phyloP scores from a whole-genome alignment of 2,113 vertebrate species.

The Heterochromis multidens region DNA sequence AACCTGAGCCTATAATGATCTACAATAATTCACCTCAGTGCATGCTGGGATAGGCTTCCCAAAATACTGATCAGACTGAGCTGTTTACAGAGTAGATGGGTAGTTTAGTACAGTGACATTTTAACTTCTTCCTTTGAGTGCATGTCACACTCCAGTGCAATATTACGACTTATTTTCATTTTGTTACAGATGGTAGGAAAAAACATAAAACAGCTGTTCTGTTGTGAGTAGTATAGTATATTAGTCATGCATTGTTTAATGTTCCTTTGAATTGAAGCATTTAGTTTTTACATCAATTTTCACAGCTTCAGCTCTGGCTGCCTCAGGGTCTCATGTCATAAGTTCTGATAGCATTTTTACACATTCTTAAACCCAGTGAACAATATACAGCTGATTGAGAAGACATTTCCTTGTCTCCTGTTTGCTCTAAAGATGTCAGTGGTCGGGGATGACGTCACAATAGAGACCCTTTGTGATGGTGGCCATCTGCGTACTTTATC shows the following conservation, averaged over 20 bases:
- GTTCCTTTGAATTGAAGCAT: not conserved
- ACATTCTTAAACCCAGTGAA: not conserved
- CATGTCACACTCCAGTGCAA: not conserved
- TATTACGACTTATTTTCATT: not conserved
- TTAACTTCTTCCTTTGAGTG: not conserved
- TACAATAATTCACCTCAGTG: not conserved
- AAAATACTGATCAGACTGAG: not conserved
- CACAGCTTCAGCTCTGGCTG: not conserved
- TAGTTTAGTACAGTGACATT: not conserved
- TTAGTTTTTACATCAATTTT: not conserved
- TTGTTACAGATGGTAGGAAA: not conserved
- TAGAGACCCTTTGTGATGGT: not conserved
- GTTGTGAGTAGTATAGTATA: not conserved
- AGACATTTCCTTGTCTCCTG: not conserved
- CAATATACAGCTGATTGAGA: not conserved
- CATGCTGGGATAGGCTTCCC: not conserved
- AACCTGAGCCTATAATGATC: not conserved
- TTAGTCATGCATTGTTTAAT: not conserved
- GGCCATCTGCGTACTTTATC: not conserved
- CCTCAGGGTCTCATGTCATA: not conserved
- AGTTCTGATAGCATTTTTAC: not conserved
- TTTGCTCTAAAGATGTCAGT: not conserved
- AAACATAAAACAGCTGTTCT: not conserved
- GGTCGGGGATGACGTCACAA: not conserved
- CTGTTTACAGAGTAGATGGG: not conserved